These are phyloP conservation scores for Esox masquinongy DNA, from an alignment of 2,797 vertebrate species.

Conservation along the genomic window DNA sequence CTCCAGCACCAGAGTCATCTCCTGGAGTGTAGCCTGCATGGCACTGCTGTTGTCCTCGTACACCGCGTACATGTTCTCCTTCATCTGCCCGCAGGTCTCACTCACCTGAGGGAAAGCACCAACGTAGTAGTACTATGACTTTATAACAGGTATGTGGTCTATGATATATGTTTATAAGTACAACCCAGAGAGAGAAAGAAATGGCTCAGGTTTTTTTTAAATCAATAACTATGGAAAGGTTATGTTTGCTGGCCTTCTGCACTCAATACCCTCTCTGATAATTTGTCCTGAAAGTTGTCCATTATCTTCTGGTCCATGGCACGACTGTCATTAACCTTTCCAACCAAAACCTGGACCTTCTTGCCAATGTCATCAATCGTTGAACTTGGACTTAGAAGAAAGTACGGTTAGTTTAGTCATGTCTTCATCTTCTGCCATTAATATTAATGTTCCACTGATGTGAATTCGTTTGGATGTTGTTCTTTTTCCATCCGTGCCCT, in stretches of 20 bases:
- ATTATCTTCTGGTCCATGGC: conserved; percentile 56
- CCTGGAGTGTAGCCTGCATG: conserved; percentile 62
- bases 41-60: conserved; percentile 61
- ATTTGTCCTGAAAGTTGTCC: conserved; percentile 53
- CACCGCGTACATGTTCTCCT: conserved; percentile 52
- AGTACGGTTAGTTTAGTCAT: neutral
- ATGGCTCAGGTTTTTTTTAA: too few species aligned
- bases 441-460: neutral
- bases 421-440: neutral
- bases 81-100: conserved; percentile 56
- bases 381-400: conserved; percentile 23
- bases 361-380: conserved; percentile 50
- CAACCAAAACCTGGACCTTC: conserved; percentile 50
- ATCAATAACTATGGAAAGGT: too few species aligned
- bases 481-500: neutral
- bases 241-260: too few species aligned
- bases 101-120: conserved; percentile 42
- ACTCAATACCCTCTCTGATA: conserved; percentile 53
- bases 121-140: neutral
- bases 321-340: conserved; percentile 58
- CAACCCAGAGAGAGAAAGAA: too few species aligned
- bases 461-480: neutral
- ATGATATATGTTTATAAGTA: too few species aligned
- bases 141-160: too few species aligned
- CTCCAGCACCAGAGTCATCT: conserved; percentile 59